These are phyloP conservation scores for Atlantisia rogersi DNA, from an alignment of 2,113 vertebrate species.

Conservation along the genomic window DNA sequence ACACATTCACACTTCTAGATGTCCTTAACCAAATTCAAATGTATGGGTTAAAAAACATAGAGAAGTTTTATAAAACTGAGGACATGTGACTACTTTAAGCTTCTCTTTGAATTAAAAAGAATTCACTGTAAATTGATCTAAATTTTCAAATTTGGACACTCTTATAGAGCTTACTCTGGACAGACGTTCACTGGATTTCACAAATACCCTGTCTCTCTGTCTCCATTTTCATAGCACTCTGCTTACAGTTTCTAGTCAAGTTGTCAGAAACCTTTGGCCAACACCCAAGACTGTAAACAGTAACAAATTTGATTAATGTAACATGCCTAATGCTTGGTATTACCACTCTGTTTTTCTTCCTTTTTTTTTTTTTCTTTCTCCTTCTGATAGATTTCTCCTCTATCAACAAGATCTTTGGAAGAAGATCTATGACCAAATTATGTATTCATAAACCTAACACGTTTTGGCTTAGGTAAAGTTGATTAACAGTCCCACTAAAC, in stretches of 20 bases:
- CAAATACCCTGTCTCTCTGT: not conserved
- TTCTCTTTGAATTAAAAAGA: not conserved
- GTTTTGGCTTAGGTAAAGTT: not conserved
- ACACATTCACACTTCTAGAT: not conserved
- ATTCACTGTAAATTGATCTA: not conserved
- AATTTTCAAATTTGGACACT: not conserved
- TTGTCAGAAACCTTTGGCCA: not conserved
- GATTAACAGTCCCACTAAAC: not conserved
- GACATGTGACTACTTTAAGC: not conserved
- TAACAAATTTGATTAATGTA: not conserved
- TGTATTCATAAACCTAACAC: not conserved
- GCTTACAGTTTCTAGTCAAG: not conserved
- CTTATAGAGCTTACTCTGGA: not conserved
- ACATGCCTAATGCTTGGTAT: not conserved
- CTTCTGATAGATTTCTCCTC: not conserved
- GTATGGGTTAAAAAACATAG: not conserved
- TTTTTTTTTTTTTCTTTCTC: not conserved
- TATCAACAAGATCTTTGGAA: not conserved
- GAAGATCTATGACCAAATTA: not conserved
- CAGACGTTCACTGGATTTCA: not conserved
- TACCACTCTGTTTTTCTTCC: not conserved
- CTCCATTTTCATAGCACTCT: not conserved
- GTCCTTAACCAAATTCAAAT: not conserved
- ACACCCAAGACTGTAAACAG: not conserved
- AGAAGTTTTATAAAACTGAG: rapidly evolving